These are phyloP conservation scores for Drosophila pandora DNA, from an alignment of 1,140 invertebrate genomes.

Conservation along the genomic window DNA sequence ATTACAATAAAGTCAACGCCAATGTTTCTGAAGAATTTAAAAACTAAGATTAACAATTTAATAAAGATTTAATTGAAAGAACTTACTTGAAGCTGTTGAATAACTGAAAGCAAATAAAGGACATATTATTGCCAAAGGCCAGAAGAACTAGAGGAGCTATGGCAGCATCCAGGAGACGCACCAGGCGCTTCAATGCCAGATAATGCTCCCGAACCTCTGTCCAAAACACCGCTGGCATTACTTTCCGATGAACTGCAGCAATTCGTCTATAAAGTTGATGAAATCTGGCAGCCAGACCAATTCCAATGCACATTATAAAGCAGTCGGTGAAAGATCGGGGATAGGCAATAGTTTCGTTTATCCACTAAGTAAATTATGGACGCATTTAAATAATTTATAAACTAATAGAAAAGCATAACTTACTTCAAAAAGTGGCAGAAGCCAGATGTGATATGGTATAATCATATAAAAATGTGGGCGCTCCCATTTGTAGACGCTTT, in stretches of 20 bases:
- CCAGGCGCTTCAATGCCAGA: conserved; percentile 88
- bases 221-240: conserved; percentile 87
- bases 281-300: conserved; percentile 86
- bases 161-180: conserved; percentile 87
- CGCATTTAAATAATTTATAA: not conserved
- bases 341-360: conserved; percentile 79
- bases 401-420: not conserved
- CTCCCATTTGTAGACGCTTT: conserved; percentile 73
- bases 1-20: conserved; percentile 71
- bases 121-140: conserved; percentile 78
- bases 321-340: conserved; percentile 85
- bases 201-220: conserved; percentile 83
- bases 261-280: conserved; percentile 85
- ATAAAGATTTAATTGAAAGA: not conserved
- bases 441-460: conserved; percentile 63
- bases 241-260: conserved; percentile 84
- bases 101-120: conserved; percentile 80
- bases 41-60: not conserved
- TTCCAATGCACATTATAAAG: conserved; percentile 87
- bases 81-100: conserved; percentile 79
- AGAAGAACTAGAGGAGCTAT: conserved; percentile 66
- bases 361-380: conserved; percentile 44
- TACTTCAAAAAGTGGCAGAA: conserved; percentile 67
- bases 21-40: conserved; percentile 58
- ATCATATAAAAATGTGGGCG: conserved; percentile 65